Conservation (phyloP, 2,113 vertebrate genomes). For the Pseudorasbora parva region DNA sequence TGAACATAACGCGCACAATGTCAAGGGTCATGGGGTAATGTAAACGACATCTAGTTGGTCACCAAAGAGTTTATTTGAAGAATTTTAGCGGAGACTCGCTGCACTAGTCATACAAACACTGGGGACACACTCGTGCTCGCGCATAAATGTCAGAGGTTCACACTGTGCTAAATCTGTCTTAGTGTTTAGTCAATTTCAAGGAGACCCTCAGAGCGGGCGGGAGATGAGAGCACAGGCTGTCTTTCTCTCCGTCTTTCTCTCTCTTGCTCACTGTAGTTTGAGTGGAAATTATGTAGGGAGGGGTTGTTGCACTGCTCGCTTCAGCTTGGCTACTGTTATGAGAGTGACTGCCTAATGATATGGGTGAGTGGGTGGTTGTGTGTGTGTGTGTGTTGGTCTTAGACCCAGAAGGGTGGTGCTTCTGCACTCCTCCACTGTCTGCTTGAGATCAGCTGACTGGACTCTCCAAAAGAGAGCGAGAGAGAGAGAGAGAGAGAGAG, state of each 20-base stretch:
- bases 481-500: slow-evolving; percentile 20
- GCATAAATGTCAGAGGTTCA: slow-evolving; percentile 77
- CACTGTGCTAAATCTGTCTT: slow-evolving; percentile 77
- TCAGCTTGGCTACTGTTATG: slow-evolving; percentile 47
- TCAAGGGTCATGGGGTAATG: slow-evolving; percentile 55
- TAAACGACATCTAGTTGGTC: slow-evolving; percentile 22
- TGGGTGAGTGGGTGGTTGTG: slow-evolving; percentile 49
- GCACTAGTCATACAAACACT: slow-evolving; percentile 42
- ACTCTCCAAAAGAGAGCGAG: slow-evolving; percentile 51
- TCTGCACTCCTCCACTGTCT: slow-evolving; percentile 67
- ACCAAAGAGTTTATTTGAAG: slow-evolving; percentile 33
- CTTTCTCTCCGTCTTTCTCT: slow-evolving; percentile 11
- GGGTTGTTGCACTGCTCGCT: slow-evolving; percentile 24
- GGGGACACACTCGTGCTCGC: slow-evolving; percentile 19
- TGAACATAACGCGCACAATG: slow-evolving; percentile 1
- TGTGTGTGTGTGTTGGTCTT: slow-evolving; percentile 27
- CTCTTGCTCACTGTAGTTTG: slow-evolving; percentile 18
- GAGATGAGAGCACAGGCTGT: slow-evolving; percentile 55
- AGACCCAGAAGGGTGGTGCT: slow-evolving; percentile 65
- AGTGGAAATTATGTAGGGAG: slow-evolving; percentile 52
- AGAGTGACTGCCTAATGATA: slow-evolving; percentile 47
- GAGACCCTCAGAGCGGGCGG: slow-evolving; percentile 54
- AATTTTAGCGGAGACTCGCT: slow-evolving; percentile 1
- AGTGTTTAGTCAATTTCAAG: slow-evolving; percentile 74
- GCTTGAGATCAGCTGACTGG: slow-evolving; percentile 70